A percentile compares a stretch with the other conserved stretches of the same genome.
phyloP scores from a whole-genome alignment of 2,888 invertebrate genomes.

The Adelognathus sp. region DNA sequence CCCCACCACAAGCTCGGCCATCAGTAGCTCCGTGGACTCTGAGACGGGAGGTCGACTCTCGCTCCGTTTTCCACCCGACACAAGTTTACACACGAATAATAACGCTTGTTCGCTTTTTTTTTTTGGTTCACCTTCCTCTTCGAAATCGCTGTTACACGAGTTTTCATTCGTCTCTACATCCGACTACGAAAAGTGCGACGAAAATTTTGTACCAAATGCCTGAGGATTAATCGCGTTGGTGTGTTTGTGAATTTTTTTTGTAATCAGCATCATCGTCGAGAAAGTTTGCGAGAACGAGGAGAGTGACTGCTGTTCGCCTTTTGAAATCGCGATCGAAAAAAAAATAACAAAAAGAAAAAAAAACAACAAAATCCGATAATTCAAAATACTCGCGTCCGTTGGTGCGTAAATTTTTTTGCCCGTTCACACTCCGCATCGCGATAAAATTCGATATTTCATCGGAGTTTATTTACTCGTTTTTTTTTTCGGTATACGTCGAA shows the following conservation, averaged over 20 bases:
- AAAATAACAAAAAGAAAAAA: not conserved
- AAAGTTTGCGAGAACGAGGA: not conserved
- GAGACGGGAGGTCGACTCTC: constrained; percentile 51
- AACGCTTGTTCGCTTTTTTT: constrained; percentile 10
- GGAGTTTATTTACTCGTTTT: not conserved
- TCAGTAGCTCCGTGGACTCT: constrained; percentile 78
- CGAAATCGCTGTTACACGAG: not conserved
- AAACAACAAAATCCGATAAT: not conserved
- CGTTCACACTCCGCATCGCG: not conserved
- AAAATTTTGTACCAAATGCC: not conserved
- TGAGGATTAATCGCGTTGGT: constrained; percentile 17
- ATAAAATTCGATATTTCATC: not conserved
- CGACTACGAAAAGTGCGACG: constrained; percentile 34
- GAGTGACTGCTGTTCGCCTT: not conserved
- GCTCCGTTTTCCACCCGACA: constrained; percentile 35
- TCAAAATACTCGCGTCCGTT: not conserved
- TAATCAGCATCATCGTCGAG: not conserved
- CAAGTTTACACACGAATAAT: constrained; percentile 25
- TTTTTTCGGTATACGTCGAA: not conserved
- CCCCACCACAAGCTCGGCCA: constrained; percentile 73
- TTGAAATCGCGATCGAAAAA: not conserved
- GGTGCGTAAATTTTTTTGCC: not conserved
- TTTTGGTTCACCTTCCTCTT: not conserved
- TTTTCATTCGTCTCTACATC: not conserved
- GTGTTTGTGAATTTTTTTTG: constrained; percentile 2